Evolutionary conservation across 2,797 vertebrate genomes (phyloP).

Genomic region (Brotula barbata): DNA sequence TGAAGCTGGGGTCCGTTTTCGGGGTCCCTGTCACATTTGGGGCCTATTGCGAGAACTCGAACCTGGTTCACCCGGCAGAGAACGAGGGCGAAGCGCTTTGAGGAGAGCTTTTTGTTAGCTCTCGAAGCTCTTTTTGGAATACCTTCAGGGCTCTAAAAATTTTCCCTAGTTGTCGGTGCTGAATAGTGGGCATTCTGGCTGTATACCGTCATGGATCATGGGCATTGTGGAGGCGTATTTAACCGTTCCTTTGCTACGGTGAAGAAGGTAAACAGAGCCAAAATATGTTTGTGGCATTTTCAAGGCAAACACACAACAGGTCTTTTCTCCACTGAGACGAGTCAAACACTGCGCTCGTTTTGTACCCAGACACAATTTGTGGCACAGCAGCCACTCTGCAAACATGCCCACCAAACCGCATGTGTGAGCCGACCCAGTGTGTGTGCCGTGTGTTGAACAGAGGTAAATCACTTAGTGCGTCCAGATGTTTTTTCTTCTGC

Average conservation of each 20-base stretch:
- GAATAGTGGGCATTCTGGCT: conserved; percentile 4
- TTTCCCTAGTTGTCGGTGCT: conserved; percentile 15
- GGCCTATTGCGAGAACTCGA: conserved; percentile 32
- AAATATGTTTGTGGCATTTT: conserved; percentile 40
- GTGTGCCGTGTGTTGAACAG: conserved; percentile 33
- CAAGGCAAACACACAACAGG: conserved; percentile 28
- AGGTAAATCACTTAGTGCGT: conserved; percentile 46
- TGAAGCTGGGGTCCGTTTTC: conserved; percentile 46
- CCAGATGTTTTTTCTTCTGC: conserved; percentile 52
- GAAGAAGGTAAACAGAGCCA: conserved; percentile 49
- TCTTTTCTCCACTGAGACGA: conserved; percentile 42
- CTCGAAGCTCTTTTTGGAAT: conserved; percentile 23
- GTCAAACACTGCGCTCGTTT: conserved; percentile 40
- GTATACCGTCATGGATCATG: conserved; percentile 36
- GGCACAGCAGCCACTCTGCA: conserved; percentile 56
- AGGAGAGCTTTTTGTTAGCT: no score
- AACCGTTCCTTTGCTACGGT: conserved; percentile 20
- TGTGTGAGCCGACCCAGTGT: conserved; percentile 19
- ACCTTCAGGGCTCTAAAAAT: conserved; percentile 3
- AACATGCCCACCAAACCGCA: conserved; percentile 53
- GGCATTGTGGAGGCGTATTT: conserved; percentile 36
- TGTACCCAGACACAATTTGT: conserved; percentile 50
- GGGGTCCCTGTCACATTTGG: conserved; percentile 40
- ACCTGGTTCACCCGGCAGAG: conserved; percentile 18
- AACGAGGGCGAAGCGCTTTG: conserved; percentile 2